Conservation (phyloP, 1,140 invertebrate species). For the Trichomalopsis sarcophagae region DNA sequence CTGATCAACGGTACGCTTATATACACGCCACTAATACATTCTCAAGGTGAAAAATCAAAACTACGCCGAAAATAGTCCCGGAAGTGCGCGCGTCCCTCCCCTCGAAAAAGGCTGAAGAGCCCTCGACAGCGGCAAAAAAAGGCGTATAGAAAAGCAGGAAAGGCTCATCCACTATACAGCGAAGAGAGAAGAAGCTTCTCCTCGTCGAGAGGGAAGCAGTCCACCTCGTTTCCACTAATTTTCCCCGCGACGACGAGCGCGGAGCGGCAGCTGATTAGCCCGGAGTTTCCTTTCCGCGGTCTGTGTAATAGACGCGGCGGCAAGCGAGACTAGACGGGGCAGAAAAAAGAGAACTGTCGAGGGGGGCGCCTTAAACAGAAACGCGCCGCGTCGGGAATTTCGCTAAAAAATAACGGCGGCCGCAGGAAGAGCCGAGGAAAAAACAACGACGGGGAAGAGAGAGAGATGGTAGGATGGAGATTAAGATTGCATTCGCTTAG, state of each 20-base stretch:
- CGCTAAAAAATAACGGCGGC: neutral
- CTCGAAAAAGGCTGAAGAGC: no score
- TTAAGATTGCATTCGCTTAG: conserved; percentile 40
- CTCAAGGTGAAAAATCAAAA: no score
- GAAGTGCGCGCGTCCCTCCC: no score
- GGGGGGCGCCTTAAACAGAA: neutral
- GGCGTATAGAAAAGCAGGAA: no score
- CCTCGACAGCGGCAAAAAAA: no score
- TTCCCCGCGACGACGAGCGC: neutral
- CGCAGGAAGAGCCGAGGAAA: neutral
- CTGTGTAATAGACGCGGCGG: neutral
- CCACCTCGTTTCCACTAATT: conserved; percentile 27
- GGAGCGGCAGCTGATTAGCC: neutral
- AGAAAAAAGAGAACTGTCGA: neutral
- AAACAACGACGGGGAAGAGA: neutral
- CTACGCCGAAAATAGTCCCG: no score
- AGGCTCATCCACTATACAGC: neutral
- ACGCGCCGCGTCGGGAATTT: neutral
- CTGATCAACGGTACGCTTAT: no score
- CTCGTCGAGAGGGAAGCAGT: neutral
- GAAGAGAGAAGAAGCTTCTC: neutral
- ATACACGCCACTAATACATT: no score
- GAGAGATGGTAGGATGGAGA: conserved; percentile 15
- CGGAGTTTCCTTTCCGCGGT: neutral
- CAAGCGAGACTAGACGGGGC: neutral